Evolutionary conservation across 2,113 vertebrate species (phyloP).

Genomic region (Ciconia stormi): DNA sequence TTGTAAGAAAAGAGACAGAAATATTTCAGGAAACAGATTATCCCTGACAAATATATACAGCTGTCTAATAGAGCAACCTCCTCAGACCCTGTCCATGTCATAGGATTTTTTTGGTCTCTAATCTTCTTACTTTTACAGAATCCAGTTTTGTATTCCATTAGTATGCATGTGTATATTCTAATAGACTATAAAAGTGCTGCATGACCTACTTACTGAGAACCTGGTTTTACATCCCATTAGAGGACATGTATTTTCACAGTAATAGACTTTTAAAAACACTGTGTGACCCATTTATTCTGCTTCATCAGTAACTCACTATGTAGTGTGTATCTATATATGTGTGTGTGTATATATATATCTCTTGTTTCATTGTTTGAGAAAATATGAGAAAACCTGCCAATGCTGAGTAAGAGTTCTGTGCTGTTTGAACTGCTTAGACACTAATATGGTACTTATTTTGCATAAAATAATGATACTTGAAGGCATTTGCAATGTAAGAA

Average conservation of each 20-base stretch:
- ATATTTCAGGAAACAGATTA: conserved; percentile 46
- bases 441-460: not conserved
- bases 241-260: conserved; percentile 40
- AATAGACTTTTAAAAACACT: conserved; percentile 35
- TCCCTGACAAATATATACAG: conserved; percentile 50
- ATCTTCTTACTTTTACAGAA: conserved; percentile 62
- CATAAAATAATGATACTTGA: not conserved
- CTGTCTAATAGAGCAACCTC: conserved; percentile 43
- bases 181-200: conserved; percentile 43
- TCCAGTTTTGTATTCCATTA: conserved; percentile 54
- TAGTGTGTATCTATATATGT: not conserved
- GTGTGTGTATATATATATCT: not conserved
- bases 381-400: not conserved
- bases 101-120: conserved; percentile 41
- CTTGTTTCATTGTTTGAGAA: not conserved
- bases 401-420: not conserved
- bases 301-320: not conserved
- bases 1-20: conserved; percentile 14
- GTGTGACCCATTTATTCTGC: conserved; percentile 64
- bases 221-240: conserved; percentile 57
- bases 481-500: not conserved
- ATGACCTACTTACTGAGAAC: conserved; percentile 64
- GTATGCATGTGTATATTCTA: conserved; percentile 55
- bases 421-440: not conserved
- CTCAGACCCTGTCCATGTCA: conserved; percentile 1